These are phyloP conservation scores for Chromoteleia sp. DNA, from an alignment of 2,888 invertebrate genomes.

Conservation along the genomic window DNA sequence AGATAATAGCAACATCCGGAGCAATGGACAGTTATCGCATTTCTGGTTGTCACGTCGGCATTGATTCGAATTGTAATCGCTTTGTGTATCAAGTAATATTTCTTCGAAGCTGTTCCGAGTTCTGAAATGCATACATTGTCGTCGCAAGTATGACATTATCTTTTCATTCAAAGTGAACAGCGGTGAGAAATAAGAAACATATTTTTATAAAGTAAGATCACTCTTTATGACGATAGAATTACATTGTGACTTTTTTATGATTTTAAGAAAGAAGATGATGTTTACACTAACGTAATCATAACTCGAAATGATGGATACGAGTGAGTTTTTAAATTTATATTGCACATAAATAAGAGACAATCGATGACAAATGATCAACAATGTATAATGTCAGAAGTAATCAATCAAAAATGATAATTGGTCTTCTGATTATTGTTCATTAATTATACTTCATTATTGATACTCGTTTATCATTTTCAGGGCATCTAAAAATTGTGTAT, in stretches of 20 bases:
- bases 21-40: conserved; percentile 66
- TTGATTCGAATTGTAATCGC: conserved; percentile 77
- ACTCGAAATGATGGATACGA: no score
- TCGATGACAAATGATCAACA: no score
- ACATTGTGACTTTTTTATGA: conserved; percentile 12
- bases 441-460: no score
- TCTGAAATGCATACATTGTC: conserved; percentile 52
- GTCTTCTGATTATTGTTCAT: no score
- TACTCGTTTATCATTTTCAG: no score
- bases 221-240: conserved; percentile 33
- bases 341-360: no score
- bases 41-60: conserved; percentile 69
- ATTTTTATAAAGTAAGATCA: conserved; percentile 23
- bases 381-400: no score
- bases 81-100: conserved; percentile 65
- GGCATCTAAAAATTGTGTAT: no score
- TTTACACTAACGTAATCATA: no score
- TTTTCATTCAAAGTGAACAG: conserved; percentile 49
- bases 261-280: conserved; percentile 1
- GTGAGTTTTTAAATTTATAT: no score
- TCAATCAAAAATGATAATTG: no score
- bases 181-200: conserved; percentile 30
- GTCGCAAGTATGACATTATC: conserved; percentile 52
- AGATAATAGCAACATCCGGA: conserved; percentile 82
- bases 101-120: conserved; percentile 54